Percentiles rank a stretch among this genome's conserved stretches.
Evolutionary conservation across 2,888 invertebrate genomes (phyloP).

Genomic region (Meiosimyza decipiens): DNA sequence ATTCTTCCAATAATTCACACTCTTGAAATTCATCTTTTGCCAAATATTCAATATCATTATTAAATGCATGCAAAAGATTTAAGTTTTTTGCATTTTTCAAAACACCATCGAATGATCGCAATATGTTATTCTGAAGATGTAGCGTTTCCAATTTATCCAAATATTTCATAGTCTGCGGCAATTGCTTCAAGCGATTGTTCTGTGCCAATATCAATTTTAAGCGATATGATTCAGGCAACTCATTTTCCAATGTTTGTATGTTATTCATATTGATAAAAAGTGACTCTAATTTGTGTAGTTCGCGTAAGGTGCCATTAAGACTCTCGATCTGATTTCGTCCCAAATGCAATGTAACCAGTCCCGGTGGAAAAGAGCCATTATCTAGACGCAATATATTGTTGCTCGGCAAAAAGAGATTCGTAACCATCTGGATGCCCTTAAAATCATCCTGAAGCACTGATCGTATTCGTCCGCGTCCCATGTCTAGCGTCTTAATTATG

Average conservation of each 20-base stretch:
- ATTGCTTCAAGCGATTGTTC: constrained; percentile 76
- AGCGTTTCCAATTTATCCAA: constrained; percentile 77
- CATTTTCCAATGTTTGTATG: constrained; percentile 78
- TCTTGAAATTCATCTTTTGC: constrained; percentile 81
- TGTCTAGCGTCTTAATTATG: constrained; percentile 81
- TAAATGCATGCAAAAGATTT: constrained; percentile 75
- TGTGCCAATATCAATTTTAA: constrained; percentile 79
- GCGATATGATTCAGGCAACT: constrained; percentile 76
- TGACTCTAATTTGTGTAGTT: constrained; percentile 79
- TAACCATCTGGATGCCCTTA: constrained; percentile 76
- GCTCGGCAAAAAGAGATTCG: constrained; percentile 78
- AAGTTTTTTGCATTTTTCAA: constrained; percentile 77
- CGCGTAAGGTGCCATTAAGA: constrained; percentile 82
- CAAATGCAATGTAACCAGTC: constrained; percentile 77
- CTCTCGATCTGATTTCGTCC: constrained; percentile 79
- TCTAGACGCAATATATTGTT: constrained; percentile 81
- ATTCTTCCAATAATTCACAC: constrained; percentile 75
- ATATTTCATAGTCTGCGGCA: constrained; percentile 78
- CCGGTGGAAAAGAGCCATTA: constrained; percentile 76
- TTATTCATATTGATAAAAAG: constrained; percentile 83
- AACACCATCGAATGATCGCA: constrained; percentile 78
- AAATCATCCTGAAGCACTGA: constrained; percentile 81
- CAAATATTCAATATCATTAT: constrained; percentile 81
- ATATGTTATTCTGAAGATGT: constrained; percentile 78
- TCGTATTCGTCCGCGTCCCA: constrained; percentile 83